Evolutionary conservation across 2,113 vertebrate genomes (phyloP), one percentile per base, ranked within the genome.

Genomic region (Labeo rohita): DNA sequence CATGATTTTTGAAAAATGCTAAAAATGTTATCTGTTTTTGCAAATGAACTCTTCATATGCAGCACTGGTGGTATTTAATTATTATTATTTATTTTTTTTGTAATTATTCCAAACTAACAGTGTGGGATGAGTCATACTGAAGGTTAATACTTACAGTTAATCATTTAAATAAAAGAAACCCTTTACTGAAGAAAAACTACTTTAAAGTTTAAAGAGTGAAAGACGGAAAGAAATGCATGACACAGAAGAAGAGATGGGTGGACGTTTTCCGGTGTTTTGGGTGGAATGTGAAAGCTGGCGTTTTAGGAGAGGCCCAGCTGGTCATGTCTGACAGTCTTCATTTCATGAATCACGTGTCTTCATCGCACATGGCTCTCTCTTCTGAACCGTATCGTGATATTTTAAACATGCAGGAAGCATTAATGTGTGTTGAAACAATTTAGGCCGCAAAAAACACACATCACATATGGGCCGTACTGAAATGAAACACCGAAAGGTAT

Each of bases 181-280:
- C 3, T 39, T 39, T 39, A 39, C 21, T 59, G 21, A 59, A 56
- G 18, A 3, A 16, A 43, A 18, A 21, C 18, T 28, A 28, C 28
- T 28, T 28, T 28, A 28, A 28, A 28, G 28, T 28, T 28, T 28
- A 28, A 52, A 49, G 7, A 63, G 50, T 56, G 84, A 59, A 8
- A 28, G 36, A 68, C 28, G 73, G 76, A 76, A 76, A 76, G 21
- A 70, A 16, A 81, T 47, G 83, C 75, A 81, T 75, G 81, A 77
- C 65, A 47, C n/a, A 76, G 61, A 75, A n/a, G 54, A 66, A 74
- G 34, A 23, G 61, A 80, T 85, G 84, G 88, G 82, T 68, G 63
- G 86, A 86, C 84, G 89, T 88, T 90, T 87, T 91, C 87, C 86
- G 89, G 85, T 85, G 70, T 52, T 85, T 75, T 83, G 83, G 85